Base-by-base conservation (phyloP, 2,888 invertebrate genomes). In the Oxytorus armatus region DNA sequence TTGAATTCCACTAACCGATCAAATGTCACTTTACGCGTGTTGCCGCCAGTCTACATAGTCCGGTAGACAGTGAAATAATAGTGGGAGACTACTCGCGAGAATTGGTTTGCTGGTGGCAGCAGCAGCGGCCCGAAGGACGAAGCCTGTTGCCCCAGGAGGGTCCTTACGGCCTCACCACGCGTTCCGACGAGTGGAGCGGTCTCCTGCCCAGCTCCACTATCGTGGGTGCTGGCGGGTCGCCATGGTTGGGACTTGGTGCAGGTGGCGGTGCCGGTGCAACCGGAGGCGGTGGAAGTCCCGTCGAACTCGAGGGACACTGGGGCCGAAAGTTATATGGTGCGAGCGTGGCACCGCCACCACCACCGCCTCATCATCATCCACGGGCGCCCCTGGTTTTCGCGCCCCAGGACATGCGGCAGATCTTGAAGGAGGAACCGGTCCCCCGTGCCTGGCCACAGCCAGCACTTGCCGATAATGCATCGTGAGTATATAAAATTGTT, bases 161-260 rank as follows among this genome's bases (percentile, higher is more conserved):
- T 84, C 85, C 87, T 82, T 87, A 90, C 92, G 90, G 92, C 91
- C 88, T 91, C 88, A 91, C 90, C 85, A 92, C 91, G 91, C 90
- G 91, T 86, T 91, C 91, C 90, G 92, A 92, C 91, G 91, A 91
- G 91, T 91, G 91, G 91, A 91, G 89, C 88, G 90, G 91, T 89
- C 90, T 91, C 88, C 89, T 91, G 89, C 91, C 92, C 91, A 92
- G 91, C 91, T 90, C 91, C 91, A 91, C 91, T 39, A 90, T 92
- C 86, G 91, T 92, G 90, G 92, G 92, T 86, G 91, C 91, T 91
- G 91, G 92, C 88, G 91, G 91, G 86, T 90, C 91, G 85, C 90
- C 91, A 92, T 91, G 91, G 91, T 86, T 92, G 86, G 91, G 92
- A 59, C 86, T 92, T 57, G 90, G 91, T 65, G 90, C 90, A 49